A percentile compares a stretch with the other conserved stretches of the same genome.
Evolutionary conservation across 2,113 vertebrate genomes (phyloP).

Genomic region (Jacana jacana): DNA sequence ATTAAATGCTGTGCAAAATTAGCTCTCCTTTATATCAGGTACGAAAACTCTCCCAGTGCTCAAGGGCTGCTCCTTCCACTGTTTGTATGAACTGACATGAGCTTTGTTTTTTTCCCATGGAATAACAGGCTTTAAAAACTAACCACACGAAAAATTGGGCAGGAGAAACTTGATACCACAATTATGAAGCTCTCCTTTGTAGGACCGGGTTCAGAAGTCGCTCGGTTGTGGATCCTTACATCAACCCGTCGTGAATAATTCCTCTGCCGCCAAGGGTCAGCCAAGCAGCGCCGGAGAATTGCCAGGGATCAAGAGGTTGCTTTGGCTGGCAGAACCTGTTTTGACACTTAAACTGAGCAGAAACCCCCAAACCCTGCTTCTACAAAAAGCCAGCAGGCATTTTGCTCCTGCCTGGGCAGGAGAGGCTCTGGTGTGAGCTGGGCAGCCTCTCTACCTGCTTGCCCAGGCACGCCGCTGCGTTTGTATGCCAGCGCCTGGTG

Average conservation of each 20-base stretch:
- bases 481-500: rapidly evolving
- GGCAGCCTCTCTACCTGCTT: neutral
- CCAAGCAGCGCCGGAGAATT: neutral
- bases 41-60: rapidly evolving
- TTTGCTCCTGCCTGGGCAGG: neutral
- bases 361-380: too few species aligned
- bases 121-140: neutral
- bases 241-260: neutral
- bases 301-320: neutral
- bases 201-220: rapidly evolving
- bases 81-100: neutral
- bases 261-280: neutral
- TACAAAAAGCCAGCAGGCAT: neutral
- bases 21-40: neutral
- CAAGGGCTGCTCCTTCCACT: neutral
- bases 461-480: neutral
- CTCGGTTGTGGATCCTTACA: neutral
- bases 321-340: neutral
- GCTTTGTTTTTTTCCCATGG: neutral
- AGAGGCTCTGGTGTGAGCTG: rapidly evolving
- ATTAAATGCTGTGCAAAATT: neutral
- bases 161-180: neutral
- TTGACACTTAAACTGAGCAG: neutral
- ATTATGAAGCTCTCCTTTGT: neutral
- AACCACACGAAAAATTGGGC: neutral